These are phyloP conservation scores for Zaprionus ghesquierei DNA, from an alignment of 1,140 invertebrate species.

Conservation along the genomic window DNA sequence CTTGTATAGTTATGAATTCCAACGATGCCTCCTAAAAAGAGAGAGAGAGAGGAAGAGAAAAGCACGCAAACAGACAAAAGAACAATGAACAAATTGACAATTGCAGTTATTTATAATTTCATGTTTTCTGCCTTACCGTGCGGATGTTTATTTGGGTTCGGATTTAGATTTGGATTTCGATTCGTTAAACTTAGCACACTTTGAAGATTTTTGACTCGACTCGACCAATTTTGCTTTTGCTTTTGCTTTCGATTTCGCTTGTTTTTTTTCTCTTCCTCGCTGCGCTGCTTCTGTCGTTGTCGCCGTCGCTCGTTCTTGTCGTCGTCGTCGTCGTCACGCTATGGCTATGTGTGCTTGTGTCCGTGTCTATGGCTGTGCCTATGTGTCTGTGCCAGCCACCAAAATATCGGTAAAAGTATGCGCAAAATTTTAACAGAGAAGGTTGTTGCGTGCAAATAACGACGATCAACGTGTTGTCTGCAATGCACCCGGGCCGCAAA, in stretches of 20 bases:
- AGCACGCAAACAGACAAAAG: not conserved
- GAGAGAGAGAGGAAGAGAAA: not conserved
- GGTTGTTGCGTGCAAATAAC: conserved; percentile 52
- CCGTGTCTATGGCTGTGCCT: conserved; percentile 23
- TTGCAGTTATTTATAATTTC: conserved; percentile 19
- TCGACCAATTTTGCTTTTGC: conserved; percentile 29
- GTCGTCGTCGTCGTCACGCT: conserved; percentile 25
- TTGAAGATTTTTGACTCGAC: conserved; percentile 17
- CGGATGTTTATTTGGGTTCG: not conserved
- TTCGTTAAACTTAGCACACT: conserved; percentile 23
- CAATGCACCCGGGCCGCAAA: conserved; percentile 29
- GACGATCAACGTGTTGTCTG: conserved; percentile 53
- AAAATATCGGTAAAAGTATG: conserved; percentile 74
- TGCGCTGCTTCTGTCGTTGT: conserved; percentile 25
- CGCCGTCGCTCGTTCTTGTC: conserved; percentile 25
- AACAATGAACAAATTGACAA: not conserved
- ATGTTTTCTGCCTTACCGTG: conserved; percentile 18
- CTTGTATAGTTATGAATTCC: not conserved
- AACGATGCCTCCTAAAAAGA: conserved; percentile 6
- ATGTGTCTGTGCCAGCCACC: conserved; percentile 34
- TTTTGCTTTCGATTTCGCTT: conserved; percentile 50
- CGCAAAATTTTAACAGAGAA: conserved; percentile 50
- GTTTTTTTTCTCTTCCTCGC: conserved; percentile 31
- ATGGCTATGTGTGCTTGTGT: conserved; percentile 14
- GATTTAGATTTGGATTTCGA: conserved; percentile 2